phyloP scores from a whole-genome alignment of 2,797 vertebrate species.

The Pipistrellus pipistrellus region DNA sequence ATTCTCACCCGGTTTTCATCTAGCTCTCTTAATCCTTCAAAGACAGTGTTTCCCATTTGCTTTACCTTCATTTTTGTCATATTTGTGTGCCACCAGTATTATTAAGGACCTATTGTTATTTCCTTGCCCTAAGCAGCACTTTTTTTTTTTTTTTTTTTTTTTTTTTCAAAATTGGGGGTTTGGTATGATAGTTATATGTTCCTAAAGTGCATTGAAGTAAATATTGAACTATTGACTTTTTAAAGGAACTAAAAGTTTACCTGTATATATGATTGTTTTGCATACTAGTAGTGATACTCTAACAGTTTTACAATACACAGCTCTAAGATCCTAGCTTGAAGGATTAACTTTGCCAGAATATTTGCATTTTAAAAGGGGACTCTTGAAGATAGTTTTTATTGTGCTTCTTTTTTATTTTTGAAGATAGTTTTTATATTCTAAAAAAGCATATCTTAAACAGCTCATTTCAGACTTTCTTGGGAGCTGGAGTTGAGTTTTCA shows the following conservation, averaged over 20 bases:
- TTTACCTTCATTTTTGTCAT: background rate
- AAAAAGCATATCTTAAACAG: background rate
- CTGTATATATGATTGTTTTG: background rate
- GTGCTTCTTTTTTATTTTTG: too few relatives aligned
- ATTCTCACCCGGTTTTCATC: background rate
- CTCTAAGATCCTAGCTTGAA: background rate
- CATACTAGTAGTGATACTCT: background rate
- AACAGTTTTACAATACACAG: background rate
- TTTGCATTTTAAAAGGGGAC: background rate
- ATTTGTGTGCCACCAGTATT: background rate
- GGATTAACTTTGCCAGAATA: background rate
- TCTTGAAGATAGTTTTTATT: background rate
- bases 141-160: background rate
- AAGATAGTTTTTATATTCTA: background rate
- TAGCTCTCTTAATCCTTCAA: background rate
- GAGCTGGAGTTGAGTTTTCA: background rate
- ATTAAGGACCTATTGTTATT: background rate
- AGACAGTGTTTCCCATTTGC: background rate
- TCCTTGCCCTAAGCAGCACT: background rate
- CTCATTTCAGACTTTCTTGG: background rate
- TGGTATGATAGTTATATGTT: background rate
- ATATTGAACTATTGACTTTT: conserved; percentile 17
- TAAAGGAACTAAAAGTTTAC: conserved; percentile 14
- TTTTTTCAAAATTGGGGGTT: background rate
- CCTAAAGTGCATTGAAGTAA: conserved; percentile 21